Base-by-base conservation (phyloP, 2,797 vertebrate species). In the Poeciliopsis turneri region DNA sequence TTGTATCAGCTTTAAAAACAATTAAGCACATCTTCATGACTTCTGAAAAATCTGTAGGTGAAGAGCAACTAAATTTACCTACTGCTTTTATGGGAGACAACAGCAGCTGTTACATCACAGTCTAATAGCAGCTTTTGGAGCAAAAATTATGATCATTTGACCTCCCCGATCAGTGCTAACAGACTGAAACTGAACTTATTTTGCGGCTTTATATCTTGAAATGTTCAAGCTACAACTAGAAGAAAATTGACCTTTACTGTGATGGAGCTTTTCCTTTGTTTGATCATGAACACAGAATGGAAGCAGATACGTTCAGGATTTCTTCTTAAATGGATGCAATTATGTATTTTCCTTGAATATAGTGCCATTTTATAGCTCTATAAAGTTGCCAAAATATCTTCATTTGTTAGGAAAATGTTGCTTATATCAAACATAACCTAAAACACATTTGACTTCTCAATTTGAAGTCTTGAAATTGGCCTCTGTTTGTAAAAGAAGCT, bases 281-380 rank as follows among this genome's bases (percentile, higher is more conserved):
- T 87, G 69, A 86, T 86, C 81, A 83, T 82, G 69, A 89, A 81
- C 12, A 11, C 64, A 85, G 85, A 84, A 85, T 84, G 81, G 73
- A 51, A 51, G 20, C 75, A 84, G 72, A 70, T 69, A 78, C 72
- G 59, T 75, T 85, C 59, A 41, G 41, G 39, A 2, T 72, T 39
- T 9, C 70, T 81, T 75, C 88, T 77, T 81, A 51, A 81, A 57
- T 12, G 46, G 15, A 1, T 18, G 8, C 23, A 3, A 25, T 53
- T 25, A 53, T 53, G 51, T 10, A 53, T 53, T 53, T 53, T 53
- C 51, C 51, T 10, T 53, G 51, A 23, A 53, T 20, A 53, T 53
- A 25, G 49, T 51, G 8, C 23, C 23, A 25, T 53, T 25, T 10
- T 25, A 53, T 25, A 53, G 8, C 20, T 9, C 49, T 23, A 51